These are phyloP conservation scores for Megathymus violae DNA, from an alignment of 1,140 invertebrate species.

Conservation along the genomic window DNA sequence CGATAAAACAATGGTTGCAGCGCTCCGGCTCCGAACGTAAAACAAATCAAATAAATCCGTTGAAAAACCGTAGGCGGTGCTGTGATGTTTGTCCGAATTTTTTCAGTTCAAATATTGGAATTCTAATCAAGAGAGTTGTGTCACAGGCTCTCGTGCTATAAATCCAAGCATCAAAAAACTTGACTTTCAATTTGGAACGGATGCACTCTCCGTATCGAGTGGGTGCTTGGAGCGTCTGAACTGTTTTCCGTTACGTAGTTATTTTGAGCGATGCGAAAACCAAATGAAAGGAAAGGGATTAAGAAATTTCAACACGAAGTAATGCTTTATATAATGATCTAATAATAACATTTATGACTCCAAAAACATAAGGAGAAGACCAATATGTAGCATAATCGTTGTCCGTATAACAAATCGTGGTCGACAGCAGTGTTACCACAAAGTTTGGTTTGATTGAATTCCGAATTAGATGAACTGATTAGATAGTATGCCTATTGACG, in stretches of 20 bases:
- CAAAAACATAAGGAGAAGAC: too few relatives aligned
- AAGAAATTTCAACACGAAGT: too few relatives aligned
- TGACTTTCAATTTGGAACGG: neutral
- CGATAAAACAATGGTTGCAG: slow-evolving; percentile 24
- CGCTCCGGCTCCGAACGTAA: slow-evolving; percentile 5
- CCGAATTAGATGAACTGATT: too few relatives aligned
- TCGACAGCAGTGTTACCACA: too few relatives aligned
- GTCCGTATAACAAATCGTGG: too few relatives aligned
- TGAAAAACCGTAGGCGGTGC: slow-evolving; percentile 11
- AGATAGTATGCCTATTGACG: too few relatives aligned
- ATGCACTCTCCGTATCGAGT: neutral
- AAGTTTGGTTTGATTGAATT: too few relatives aligned
- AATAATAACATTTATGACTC: too few relatives aligned
- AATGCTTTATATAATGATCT: too few relatives aligned
- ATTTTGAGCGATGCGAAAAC: neutral
- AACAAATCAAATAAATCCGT: slow-evolving; percentile 24
- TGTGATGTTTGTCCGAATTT: slow-evolving; percentile 13
- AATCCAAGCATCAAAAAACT: neutral
- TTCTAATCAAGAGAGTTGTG: slow-evolving; percentile 8
- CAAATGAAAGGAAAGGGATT: too few relatives aligned
- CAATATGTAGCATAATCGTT: too few relatives aligned
- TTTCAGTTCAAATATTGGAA: slow-evolving; percentile 8
- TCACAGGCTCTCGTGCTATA: neutral
- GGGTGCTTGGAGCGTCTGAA: neutral
- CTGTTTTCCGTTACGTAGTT: neutral